Evolutionary conservation across 92 coral and sea anemone genomes (phyloP), one percentile per base, ranked within the genome.

Genomic region (Bergia sp.): DNA sequence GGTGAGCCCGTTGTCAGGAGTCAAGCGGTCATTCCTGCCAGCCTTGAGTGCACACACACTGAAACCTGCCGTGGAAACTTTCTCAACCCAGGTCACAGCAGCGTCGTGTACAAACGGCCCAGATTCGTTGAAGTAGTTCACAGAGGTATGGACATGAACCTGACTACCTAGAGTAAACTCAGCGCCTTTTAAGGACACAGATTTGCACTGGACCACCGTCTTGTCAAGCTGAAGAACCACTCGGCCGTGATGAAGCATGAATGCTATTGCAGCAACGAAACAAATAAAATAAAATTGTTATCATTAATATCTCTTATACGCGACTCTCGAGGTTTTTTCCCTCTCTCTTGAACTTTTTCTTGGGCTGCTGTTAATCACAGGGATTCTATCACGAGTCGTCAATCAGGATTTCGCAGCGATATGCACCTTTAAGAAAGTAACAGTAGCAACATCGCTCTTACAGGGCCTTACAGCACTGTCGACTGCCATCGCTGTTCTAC

Each of bases 71-170:
- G n/a, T 57, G 55, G 79, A 89, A 12, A 92, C 89, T 23, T 88
- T 85, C 93, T 92, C 95, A 49, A 92, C 95, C 95, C 95, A 92
- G 87, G 93, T 89, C 61, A 92, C 95, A 1, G 95, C 93, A 39
- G 95, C 95, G 81, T 92, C 95, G 85, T 92, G 95, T 58, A 92
- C 95, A 43, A 92, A 92, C 10, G 84, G 82, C 10, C 79, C 76
- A 40, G 92, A 78, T 13, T 85, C 80, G 88, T 85, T 90, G 75
- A 86, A 90, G 75, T 92, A 92, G 90, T 92, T 92, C 57, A 92
- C 87, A 3, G 95, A 90, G 21, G 90, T 90, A 23, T 90, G 95
- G 21, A 92, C 91, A 44, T 90, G 93, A 39, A 92, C 91, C 5
- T 81, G 72, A 20, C 80, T 49, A 0, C 66, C 89, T 18, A 64